phyloP scores from a whole-genome alignment of 2,888 invertebrate species.

The Tenthredo notha region DNA sequence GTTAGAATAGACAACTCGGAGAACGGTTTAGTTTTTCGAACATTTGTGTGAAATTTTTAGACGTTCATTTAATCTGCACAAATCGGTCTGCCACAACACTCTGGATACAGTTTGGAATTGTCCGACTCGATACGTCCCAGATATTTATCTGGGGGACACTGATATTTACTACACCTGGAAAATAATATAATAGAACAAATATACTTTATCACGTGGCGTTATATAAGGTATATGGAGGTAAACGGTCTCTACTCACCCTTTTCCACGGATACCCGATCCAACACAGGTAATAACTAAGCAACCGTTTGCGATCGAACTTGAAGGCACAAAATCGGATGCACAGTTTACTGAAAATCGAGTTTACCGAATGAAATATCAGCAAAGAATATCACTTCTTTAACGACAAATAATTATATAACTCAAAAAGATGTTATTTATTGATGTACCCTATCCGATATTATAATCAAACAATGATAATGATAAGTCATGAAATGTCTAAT shows the following conservation, averaged over 20 bases:
- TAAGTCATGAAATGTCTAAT: not conserved
- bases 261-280: not conserved
- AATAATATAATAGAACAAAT: not conserved
- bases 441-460: not conserved
- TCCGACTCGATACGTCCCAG: not conserved
- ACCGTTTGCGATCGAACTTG: not conserved
- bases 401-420: not conserved
- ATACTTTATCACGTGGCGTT: not conserved
- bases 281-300: not conserved
- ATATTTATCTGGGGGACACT: not conserved
- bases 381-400: not conserved
- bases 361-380: not conserved
- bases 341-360: not conserved
- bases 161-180: not conserved
- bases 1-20: not conserved
- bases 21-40: no score
- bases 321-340: not conserved
- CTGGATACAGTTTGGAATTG: not conserved
- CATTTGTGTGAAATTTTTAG: no score
- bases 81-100: not conserved
- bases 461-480: not conserved
- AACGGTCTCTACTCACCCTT: not conserved
- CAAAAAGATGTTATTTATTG: not conserved
- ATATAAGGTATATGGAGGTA: not conserved
- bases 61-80: not conserved